Evolutionary conservation across 2,888 invertebrate species (phyloP).

Genomic region (Heliconius ismenius): DNA sequence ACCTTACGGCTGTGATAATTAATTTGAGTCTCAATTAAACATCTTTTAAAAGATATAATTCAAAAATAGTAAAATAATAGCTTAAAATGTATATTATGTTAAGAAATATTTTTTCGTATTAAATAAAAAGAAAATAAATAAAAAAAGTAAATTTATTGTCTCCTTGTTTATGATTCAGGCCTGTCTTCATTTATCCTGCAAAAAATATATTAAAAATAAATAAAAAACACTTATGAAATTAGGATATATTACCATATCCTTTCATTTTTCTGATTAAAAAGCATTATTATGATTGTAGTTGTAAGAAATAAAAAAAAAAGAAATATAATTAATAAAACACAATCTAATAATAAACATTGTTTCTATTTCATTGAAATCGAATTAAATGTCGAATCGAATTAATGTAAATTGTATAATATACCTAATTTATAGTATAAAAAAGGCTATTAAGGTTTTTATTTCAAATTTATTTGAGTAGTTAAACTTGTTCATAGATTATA

Average conservation of each 20-base stretch:
- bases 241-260: background rate
- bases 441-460: background rate
- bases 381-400: no score
- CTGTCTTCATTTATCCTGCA: slow-evolving; percentile 42
- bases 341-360: slow-evolving; percentile 59
- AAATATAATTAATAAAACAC: slow-evolving; percentile 48
- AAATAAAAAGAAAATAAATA: slow-evolving; percentile 37
- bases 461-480: background rate
- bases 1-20: slow-evolving; percentile 58
- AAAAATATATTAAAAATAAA: slow-evolving; percentile 23
- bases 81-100: background rate
- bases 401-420: no score
- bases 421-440: no score
- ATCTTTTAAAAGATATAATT: slow-evolving; percentile 11
- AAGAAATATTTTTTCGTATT: background rate
- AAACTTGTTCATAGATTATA: background rate
- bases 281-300: background rate
- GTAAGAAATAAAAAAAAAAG: background rate
- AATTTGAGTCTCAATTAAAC: slow-evolving; percentile 11
- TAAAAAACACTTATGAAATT: background rate
- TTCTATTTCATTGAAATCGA: background rate
- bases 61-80: slow-evolving; percentile 2
- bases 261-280: background rate
- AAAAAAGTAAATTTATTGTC: slow-evolving; percentile 36
- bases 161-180: slow-evolving; percentile 43